phyloP scores from a whole-genome alignment of 2,888 invertebrate genomes.

The Agrochola litura region DNA sequence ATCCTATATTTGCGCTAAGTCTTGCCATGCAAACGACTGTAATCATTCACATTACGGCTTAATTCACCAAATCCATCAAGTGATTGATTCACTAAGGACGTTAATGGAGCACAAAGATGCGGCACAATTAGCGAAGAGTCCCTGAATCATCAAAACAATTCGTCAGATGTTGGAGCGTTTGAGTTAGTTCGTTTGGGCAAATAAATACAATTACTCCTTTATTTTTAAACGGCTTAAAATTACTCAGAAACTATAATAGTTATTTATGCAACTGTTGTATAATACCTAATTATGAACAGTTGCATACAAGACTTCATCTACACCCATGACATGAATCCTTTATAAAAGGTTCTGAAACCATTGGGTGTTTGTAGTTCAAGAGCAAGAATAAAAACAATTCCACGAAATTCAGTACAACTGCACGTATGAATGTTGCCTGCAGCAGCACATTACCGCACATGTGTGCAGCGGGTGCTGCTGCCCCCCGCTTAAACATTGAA shows the following conservation, averaged over 20 bases:
- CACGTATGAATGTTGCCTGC: no score
- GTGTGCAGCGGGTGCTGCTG: no score
- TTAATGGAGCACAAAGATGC: constrained; percentile 61
- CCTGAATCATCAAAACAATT: constrained; percentile 63
- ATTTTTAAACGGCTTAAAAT: constrained; percentile 6
- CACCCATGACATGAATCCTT: no score
- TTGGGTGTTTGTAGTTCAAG: no score
- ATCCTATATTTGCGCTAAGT: constrained; percentile 51
- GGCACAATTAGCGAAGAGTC: constrained; percentile 52
- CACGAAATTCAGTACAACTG: no score
- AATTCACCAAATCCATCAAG: constrained; percentile 61
- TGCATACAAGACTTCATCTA: no score
- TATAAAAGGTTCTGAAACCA: no score
- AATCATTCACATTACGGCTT: constrained; percentile 59
- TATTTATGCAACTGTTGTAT: no score
- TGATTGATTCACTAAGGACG: constrained; percentile 64
- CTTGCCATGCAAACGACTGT: constrained; percentile 55
- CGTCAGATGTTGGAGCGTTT: constrained; percentile 43
- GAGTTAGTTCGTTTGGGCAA: constrained; percentile 38
- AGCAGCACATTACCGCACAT: no score
- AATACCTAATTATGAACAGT: no score
- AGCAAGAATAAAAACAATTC: no score
- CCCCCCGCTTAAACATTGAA: no score
- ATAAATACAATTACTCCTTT: constrained; percentile 30
- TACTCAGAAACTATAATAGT: neutral